Percentiles rank a stretch among this genome's conserved stretches.
phyloP scores from a whole-genome alignment of 2,797 vertebrate genomes.

The Manis crassicaudata region DNA sequence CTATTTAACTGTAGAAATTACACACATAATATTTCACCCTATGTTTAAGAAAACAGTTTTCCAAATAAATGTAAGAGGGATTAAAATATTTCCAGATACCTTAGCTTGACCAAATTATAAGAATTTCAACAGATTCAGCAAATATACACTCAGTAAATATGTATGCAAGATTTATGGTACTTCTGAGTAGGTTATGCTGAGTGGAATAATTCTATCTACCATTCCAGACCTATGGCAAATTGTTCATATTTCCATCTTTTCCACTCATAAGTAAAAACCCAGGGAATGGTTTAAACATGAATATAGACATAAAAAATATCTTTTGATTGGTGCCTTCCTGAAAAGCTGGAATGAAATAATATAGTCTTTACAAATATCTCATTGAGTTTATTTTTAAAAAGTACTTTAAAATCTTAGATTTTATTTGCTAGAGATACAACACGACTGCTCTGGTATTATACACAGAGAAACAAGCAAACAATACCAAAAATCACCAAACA shows the following conservation, averaged over 20 bases:
- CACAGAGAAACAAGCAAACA: neutral
- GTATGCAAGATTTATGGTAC: neutral
- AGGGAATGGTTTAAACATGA: neutral
- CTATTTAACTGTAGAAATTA: neutral
- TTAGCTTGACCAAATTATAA: neutral
- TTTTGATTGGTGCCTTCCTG: neutral
- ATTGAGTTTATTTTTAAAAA: neutral
- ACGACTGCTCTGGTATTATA: neutral
- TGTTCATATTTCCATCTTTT: neutral
- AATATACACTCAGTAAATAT: neutral
- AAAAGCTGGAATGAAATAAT: neutral
- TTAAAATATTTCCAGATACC: neutral
- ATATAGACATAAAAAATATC: neutral
- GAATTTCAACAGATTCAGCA: slow-evolving; percentile 10
- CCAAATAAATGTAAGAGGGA: neutral
- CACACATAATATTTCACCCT: neutral
- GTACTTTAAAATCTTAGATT: neutral
- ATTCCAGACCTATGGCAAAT: neutral
- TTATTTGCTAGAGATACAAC: neutral
- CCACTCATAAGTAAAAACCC: neutral
- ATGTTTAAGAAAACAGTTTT: neutral
- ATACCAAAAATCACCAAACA: neutral
- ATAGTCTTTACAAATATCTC: neutral
- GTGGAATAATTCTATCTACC: neutral
- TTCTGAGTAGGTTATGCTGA: neutral